Evolutionary conservation across 2,797 vertebrate genomes (phyloP).

Genomic region (Trachops cirrhosus): DNA sequence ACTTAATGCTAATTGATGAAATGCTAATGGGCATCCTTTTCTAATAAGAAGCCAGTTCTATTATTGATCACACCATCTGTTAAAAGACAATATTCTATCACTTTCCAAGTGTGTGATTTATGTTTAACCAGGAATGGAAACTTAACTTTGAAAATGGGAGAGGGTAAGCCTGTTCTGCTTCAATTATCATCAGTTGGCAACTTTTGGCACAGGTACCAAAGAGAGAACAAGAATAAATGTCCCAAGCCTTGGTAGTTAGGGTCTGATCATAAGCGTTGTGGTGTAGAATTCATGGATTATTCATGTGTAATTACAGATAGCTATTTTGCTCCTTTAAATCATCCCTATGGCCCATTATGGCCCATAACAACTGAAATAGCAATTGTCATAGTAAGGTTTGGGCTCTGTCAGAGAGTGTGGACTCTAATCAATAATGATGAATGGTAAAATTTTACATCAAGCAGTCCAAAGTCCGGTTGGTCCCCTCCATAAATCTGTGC

Average conservation of each 20-base stretch:
- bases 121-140: conserved; percentile 71
- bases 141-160: conserved; percentile 47
- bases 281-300: conserved; percentile 92
- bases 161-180: conserved; percentile 59
- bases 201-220: conserved; percentile 76
- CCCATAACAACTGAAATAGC: conserved; percentile 91
- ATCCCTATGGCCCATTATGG: conserved; percentile 89
- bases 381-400: conserved; percentile 94
- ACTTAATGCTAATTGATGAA: conserved; percentile 58
- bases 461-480: conserved; percentile 83
- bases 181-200: conserved; percentile 69
- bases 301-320: conserved; percentile 97
- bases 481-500: conserved; percentile 90
- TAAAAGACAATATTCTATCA: conserved; percentile 57
- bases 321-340: conserved; percentile 95
- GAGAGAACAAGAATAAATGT: conserved; percentile 82
- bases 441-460: conserved; percentile 92
- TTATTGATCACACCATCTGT: conserved; percentile 77
- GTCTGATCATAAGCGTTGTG: conserved; percentile 82
- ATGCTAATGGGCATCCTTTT: conserved; percentile 52
- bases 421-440: conserved; percentile 94
- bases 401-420: conserved; percentile 86
- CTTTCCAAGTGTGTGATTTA: conserved; percentile 59
- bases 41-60: conserved; percentile 83
- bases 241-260: conserved; percentile 80